Conservation (phyloP, 2,888 invertebrate genomes). For the Archips xylosteana region DNA sequence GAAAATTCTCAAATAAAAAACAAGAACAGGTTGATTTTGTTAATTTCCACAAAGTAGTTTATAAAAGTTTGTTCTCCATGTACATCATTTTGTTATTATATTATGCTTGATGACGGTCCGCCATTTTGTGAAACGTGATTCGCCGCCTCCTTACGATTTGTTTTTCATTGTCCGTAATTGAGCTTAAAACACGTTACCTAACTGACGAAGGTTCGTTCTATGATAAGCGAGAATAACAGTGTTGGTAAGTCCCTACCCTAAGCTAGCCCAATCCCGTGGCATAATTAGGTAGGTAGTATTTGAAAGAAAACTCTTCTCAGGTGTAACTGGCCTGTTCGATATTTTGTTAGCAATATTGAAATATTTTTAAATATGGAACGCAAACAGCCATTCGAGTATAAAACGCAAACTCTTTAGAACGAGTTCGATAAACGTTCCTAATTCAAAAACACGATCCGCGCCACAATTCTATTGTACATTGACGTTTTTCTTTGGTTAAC, state of each 20-base stretch:
- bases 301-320: background rate
- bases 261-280: background rate
- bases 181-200: background rate
- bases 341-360: background rate
- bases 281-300: background rate
- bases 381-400: constrained; percentile 12
- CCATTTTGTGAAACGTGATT: constrained; percentile 44
- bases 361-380: constrained; percentile 17
- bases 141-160: constrained; percentile 12
- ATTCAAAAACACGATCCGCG: constrained; percentile 9
- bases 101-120: constrained; percentile 41
- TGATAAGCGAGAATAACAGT: background rate
- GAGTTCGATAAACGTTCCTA: constrained; percentile 28
- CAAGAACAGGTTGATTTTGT: background rate
- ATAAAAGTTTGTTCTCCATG: constrained; percentile 6
- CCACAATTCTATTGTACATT: constrained; percentile 4
- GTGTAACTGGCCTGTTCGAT: background rate
- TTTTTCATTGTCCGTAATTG: constrained; percentile 21
- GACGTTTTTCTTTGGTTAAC: constrained; percentile 4
- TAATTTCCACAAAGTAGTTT: background rate
- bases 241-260: background rate
- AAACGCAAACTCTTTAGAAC: constrained; percentile 23
- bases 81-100: constrained; percentile 28
- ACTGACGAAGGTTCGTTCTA: background rate
- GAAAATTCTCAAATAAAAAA: background rate